These are phyloP conservation scores for Sprattus sprattus DNA, from an alignment of 2,113 vertebrate species.

Conservation along the genomic window DNA sequence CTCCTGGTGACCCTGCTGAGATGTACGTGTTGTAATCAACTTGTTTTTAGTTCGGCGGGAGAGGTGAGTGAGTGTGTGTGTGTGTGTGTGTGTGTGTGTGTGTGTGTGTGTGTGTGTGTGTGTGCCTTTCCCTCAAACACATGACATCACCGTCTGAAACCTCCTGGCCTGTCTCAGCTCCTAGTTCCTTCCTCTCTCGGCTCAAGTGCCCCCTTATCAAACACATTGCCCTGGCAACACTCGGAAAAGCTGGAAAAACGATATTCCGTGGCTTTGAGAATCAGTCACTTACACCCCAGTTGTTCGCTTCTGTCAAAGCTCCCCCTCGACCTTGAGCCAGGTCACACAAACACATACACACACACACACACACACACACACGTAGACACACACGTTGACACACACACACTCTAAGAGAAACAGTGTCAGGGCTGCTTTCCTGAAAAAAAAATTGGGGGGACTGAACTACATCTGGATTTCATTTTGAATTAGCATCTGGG, in stretches of 20 bases:
- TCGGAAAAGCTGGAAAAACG: constrained; percentile 37
- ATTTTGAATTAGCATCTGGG: constrained; percentile 17
- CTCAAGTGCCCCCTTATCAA: constrained; percentile 45
- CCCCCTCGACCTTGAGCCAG: neutral
- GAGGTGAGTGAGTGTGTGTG: neutral
- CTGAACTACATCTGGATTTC: constrained; percentile 38
- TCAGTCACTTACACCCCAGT: neutral
- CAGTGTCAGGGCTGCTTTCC: neutral
- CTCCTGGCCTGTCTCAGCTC: neutral
- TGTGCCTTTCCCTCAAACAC: neutral
- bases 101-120: neutral
- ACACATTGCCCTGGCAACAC: constrained; percentile 9
- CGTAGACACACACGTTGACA: neutral
- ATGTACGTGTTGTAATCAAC: constrained; percentile 1
- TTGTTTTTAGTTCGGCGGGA: neutral
- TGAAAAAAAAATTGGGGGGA: neutral
- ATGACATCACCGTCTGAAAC: constrained; percentile 31
- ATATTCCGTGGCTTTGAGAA: constrained; percentile 24
- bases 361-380: neutral
- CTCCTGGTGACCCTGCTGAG: neutral
- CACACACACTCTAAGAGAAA: neutral
- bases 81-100: neutral
- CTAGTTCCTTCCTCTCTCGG: neutral
- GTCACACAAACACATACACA: neutral
- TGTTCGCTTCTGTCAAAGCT: neutral